Evolutionary conservation across 2,113 vertebrate genomes (phyloP).

Genomic region (Struthidea cinerea): DNA sequence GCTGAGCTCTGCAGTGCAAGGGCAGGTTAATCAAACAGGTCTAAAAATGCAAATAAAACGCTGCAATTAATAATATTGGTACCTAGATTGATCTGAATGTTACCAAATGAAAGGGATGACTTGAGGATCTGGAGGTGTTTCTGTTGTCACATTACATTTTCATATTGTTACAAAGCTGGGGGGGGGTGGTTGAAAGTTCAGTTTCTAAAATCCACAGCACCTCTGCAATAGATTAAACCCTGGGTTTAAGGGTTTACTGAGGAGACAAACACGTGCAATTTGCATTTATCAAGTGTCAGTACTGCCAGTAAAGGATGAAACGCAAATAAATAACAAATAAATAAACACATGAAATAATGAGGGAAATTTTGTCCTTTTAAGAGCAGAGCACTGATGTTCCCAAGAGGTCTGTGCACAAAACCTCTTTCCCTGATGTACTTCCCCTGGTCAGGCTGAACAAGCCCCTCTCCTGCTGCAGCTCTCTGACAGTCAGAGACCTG

Average conservation of each 20-base stretch:
- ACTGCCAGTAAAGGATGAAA: not conserved
- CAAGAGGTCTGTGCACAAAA: not conserved
- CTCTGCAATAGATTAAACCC: not conserved
- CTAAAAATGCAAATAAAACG: not conserved
- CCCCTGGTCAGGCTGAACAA: fast-evolving
- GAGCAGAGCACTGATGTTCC: not conserved
- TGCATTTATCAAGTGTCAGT: too few relatives aligned
- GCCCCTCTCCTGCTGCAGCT: not conserved
- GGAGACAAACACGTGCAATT: not conserved
- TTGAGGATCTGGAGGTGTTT: not conserved
- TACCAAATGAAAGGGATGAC: not conserved
- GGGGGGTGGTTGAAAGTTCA: not conserved
- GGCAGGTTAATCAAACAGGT: not conserved
- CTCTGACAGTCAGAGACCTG: fast-evolving
- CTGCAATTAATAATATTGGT: not conserved
- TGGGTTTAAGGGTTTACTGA: not conserved
- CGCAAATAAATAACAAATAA: not conserved
- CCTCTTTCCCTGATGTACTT: not conserved
- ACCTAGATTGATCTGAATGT: not conserved
- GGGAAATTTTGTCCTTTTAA: not conserved
- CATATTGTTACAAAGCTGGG: not conserved
- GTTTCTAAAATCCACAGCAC: not conserved
- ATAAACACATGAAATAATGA: not conserved
- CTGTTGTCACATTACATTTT: not conserved
- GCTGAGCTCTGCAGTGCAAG: not conserved